These are phyloP conservation scores for Griposia aprilina DNA, from an alignment of 2,888 invertebrate species.

Conservation along the genomic window DNA sequence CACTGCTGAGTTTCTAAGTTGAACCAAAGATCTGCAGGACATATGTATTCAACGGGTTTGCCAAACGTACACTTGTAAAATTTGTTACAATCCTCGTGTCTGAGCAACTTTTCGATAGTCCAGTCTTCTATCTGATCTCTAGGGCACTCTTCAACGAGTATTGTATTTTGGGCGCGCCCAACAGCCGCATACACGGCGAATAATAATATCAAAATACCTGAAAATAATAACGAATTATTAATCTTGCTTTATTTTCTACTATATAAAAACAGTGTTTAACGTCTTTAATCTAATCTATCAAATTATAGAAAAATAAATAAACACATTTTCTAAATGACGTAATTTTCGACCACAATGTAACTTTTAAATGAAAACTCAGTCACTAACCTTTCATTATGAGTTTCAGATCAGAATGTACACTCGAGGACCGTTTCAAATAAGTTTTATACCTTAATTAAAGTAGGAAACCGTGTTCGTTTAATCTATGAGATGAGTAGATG, in stretches of 20 bases:
- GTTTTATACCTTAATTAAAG: constrained; percentile 64
- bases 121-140: constrained; percentile 77
- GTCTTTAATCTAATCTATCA: neutral
- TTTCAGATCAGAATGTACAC: constrained; percentile 51
- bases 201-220: constrained; percentile 71
- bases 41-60: constrained; percentile 89
- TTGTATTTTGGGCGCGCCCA: constrained; percentile 57
- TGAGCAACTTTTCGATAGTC: constrained; percentile 88
- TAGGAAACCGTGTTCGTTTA: constrained; percentile 63
- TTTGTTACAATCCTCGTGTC: constrained; percentile 90
- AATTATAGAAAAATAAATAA: constrained; percentile 13
- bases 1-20: constrained; percentile 89
- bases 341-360: neutral
- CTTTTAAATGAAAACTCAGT: constrained; percentile 9
- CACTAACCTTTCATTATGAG: constrained; percentile 67
- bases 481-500: constrained; percentile 65
- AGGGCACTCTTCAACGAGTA: constrained; percentile 76
- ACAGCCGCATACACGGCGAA: constrained; percentile 69
- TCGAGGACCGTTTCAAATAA: constrained; percentile 27
- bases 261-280: neutral
- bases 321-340: neutral
- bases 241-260: neutral
- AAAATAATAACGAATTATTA: constrained; percentile 42
- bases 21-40: constrained; percentile 90
- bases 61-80: constrained; percentile 93